Base-by-base conservation (phyloP, 2,113 vertebrate species). In the Pelmatolapia mariae region DNA sequence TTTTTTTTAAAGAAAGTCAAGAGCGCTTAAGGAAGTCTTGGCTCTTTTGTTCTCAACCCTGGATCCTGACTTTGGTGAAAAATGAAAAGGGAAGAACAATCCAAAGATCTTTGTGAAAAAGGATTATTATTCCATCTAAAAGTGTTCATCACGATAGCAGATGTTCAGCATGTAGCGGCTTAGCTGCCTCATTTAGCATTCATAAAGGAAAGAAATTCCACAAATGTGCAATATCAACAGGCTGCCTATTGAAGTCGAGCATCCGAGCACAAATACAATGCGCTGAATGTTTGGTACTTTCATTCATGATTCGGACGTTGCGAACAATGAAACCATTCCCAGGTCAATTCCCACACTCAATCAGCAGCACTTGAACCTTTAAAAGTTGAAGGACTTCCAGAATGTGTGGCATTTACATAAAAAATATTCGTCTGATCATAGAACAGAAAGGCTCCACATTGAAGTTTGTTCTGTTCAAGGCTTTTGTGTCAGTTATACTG, bases 281-380 rank as follows among this genome's bases (percentile, higher is more conserved):
- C 33, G 5, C 53, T 82, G 81, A 89, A 91, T 89, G 89, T 85
- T 61, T 52, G 50, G 47, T 19, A 8, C 73, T 87, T 92, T 87
- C 80, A 81, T 92, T 89, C 81, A 84, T 83, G 86, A 81, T 53
- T 86, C 31, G 29, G 68, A 89, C 85, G 89, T 53, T 56, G 50
- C 82, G 66, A 89, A 94, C 88, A 93, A 92, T 87, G 76, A 87
- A 81, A 83, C 63, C 29, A 19, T 57, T 84, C 71, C 83, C 83
- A 16, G 92, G 89, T 93, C 84, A 71, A 26, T 90, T 89, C 91
- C 91, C 89, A 86, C 86, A 90, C 79, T 88, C 79, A n/a, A 31
- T 8, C 68, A 8, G 82, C 57, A 53, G 71, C 33, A 80, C 68
- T 59, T 57, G 56, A 71, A 84, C 78, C 79, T 38, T 89, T 54